These are phyloP conservation scores for Tortricodes alternella DNA, from an alignment of 2,888 invertebrate genomes.

Conservation along the genomic window DNA sequence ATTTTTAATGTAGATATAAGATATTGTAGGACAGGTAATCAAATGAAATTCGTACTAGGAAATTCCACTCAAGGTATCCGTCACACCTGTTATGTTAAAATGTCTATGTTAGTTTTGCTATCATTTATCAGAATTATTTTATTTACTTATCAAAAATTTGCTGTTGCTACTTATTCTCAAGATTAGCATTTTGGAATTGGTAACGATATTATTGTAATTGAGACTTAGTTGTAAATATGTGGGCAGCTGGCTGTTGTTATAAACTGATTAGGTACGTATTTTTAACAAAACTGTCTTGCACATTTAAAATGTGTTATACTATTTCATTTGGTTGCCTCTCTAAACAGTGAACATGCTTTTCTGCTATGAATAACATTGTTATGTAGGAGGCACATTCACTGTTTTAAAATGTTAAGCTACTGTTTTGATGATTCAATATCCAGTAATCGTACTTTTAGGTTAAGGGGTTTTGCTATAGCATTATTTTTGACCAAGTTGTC, in stretches of 20 bases:
- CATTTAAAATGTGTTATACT: neutral
- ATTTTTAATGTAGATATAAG: slow-evolving; percentile 69
- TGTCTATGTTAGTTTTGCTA: neutral
- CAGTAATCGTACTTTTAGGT: slow-evolving; percentile 4
- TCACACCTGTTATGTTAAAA: neutral
- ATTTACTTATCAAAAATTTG: neutral
- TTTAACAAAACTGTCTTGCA: neutral
- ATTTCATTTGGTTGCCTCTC: slow-evolving; percentile 22
- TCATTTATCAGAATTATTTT: neutral
- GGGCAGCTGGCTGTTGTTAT: neutral
- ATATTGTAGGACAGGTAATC: slow-evolving; percentile 35
- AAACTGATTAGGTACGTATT: too few species aligned
- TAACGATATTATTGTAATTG: neutral
- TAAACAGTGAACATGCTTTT: slow-evolving; percentile 18
- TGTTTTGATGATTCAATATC: slow-evolving; percentile 13
- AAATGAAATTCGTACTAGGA: slow-evolving; percentile 16
- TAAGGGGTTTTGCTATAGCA: slow-evolving; percentile 13
- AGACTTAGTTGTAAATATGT: neutral
- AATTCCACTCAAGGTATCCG: neutral
- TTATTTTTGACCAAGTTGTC: slow-evolving; percentile 10
- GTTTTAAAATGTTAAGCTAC: slow-evolving; percentile 18
- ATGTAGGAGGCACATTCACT: slow-evolving; percentile 10
- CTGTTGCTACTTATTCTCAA: neutral
- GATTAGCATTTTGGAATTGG: neutral
- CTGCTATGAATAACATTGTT: neutral